phyloP scores from a whole-genome alignment of 1,140 invertebrate species.

The Zaprionus camerounensis region DNA sequence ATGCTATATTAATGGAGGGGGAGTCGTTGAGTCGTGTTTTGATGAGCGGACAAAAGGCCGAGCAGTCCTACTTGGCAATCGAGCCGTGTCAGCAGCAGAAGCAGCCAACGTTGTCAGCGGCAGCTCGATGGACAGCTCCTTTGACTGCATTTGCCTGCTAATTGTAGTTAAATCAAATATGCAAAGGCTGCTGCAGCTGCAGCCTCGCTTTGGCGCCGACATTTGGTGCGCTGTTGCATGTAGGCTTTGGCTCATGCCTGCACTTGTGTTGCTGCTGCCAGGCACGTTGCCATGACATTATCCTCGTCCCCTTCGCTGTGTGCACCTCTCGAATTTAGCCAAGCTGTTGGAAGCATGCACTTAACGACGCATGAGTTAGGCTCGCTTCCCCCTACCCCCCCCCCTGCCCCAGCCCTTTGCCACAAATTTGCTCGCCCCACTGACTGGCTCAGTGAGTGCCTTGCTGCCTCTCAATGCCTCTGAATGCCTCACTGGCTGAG shows the following conservation, averaged over 20 bases:
- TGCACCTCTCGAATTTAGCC: constrained; percentile 7
- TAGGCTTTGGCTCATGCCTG: not conserved
- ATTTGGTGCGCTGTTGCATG: constrained; percentile 37
- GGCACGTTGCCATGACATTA: constrained; percentile 38
- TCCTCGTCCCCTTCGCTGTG: not conserved
- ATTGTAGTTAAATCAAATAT: constrained; percentile 72
- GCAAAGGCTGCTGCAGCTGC: constrained; percentile 40
- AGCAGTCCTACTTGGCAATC: not conserved
- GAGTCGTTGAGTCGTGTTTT: not conserved
- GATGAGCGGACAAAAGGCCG: constrained; percentile 14
- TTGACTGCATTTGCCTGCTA: constrained; percentile 45
- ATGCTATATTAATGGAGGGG: constrained; percentile 21
- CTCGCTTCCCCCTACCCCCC: not conserved
- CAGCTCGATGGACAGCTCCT: constrained; percentile 12
- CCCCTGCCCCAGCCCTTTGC: not conserved
- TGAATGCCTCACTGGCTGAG: not conserved
- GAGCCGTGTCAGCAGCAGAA: constrained; percentile 10
- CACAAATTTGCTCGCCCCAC: constrained; percentile 22
- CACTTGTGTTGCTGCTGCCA: constrained; percentile 7
- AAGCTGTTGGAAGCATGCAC: constrained; percentile 32
- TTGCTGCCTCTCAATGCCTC: not conserved
- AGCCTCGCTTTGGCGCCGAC: not conserved
- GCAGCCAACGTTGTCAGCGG: no score
- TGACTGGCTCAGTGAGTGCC: constrained; percentile 10
- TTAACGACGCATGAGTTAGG: constrained; percentile 43